A percentile compares a stretch with the other conserved stretches of the same genome.
These are phyloP conservation scores for Chondrilla cf. caribensis DNA, from an alignment of 37 sponge, comb jelly and placozoan genomes.

Conservation along the genomic window DNA sequence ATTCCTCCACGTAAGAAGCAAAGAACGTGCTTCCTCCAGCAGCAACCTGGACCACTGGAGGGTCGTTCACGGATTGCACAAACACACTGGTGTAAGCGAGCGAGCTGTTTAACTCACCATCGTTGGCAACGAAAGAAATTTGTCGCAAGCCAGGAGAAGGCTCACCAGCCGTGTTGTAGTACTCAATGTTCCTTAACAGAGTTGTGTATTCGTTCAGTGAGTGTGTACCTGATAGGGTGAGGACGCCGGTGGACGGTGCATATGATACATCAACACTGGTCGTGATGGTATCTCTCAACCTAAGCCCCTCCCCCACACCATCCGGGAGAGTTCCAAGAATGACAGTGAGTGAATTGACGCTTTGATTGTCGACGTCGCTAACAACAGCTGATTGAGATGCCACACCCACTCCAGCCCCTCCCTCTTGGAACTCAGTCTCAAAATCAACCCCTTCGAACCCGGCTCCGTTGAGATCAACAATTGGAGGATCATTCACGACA, in stretches of 20 bases:
- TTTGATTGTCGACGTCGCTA: conserved; percentile 52
- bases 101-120: conserved; percentile 39
- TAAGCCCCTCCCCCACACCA: conserved; percentile 28
- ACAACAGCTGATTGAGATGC: conserved; percentile 16
- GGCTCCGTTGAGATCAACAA: conserved; percentile 69
- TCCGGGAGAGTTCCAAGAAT: not conserved
- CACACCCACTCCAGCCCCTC: conserved; percentile 6
- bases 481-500: conserved; percentile 68
- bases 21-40: not conserved
- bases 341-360: not conserved
- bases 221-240: conserved; percentile 25
- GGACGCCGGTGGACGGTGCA: not conserved
- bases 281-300: not conserved
- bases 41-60: not conserved
- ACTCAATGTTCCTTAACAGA: conserved; percentile 20
- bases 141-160: conserved; percentile 27
- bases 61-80: conserved; percentile 51
- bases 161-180: conserved; percentile 58
- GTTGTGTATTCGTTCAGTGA: conserved; percentile 5
- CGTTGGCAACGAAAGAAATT: conserved; percentile 26
- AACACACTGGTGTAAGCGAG: conserved; percentile 10
- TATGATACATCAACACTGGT: not conserved
- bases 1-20: conserved; percentile 36
- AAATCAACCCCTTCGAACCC: conserved; percentile 34
- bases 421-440: conserved; percentile 37